A percentile compares a stretch with the other conserved stretches of the same genome.
Evolutionary conservation across 2,888 invertebrate genomes (phyloP).

Genomic region (Apomyelois bistriatella): DNA sequence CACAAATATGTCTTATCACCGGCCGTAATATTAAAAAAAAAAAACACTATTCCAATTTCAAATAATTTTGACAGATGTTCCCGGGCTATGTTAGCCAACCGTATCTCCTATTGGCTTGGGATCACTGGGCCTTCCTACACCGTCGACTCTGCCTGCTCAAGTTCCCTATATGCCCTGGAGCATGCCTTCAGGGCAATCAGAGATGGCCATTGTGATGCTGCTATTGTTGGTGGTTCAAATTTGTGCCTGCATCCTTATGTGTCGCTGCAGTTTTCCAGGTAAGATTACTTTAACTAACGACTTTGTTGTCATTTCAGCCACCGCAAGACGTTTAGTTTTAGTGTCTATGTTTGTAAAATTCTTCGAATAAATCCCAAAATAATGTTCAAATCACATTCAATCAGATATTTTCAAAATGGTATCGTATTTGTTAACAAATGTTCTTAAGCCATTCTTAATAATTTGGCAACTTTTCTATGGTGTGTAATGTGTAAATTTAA

Average conservation of each 20-base stretch:
- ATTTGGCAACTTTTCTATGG: too few species aligned
- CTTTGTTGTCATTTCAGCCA: too few species aligned
- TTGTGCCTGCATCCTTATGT: constrained; percentile 93
- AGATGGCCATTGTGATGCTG: constrained; percentile 91
- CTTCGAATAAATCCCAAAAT: too few species aligned
- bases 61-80: constrained; percentile 82
- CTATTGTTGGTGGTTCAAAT: constrained; percentile 93
- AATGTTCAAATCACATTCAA: too few species aligned
- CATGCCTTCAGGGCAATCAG: constrained; percentile 88
- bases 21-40: neutral
- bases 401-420: too few species aligned
- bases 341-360: too few species aligned
- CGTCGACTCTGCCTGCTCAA: constrained; percentile 97
- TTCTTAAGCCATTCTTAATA: too few species aligned
- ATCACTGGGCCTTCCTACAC: constrained; percentile 93
- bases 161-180: constrained; percentile 92
- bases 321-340: too few species aligned
- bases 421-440: too few species aligned
- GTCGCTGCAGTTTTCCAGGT: constrained; percentile 91
- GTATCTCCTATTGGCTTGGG: constrained; percentile 93
- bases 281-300: constrained; percentile 22
- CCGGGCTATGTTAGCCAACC: constrained; percentile 94
- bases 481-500: too few species aligned
- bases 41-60: neutral
- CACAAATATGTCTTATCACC: too few species aligned